phyloP scores from a whole-genome alignment of 2,113 vertebrate genomes.

The Paramisgurnus dabryanus region DNA sequence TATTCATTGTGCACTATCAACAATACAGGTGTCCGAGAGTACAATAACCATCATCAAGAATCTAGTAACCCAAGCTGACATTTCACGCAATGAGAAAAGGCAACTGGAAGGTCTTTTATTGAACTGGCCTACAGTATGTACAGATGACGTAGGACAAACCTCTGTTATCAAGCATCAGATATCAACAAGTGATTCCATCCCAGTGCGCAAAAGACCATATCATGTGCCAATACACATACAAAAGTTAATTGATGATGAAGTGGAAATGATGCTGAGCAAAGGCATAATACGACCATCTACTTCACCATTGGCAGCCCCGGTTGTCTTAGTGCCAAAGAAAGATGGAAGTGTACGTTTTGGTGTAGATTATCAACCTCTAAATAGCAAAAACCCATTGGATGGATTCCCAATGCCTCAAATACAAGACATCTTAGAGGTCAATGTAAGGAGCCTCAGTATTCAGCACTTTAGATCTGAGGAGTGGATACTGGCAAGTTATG shows the following conservation, averaged over 20 bases:
- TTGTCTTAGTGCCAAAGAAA: slow-evolving; percentile 1
- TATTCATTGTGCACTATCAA: neutral
- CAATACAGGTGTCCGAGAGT: neutral
- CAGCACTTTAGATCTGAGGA: neutral
- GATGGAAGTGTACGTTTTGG: neutral
- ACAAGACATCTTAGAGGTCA: neutral
- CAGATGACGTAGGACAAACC: neutral
- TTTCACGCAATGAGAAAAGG: neutral
- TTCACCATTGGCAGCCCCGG: neutral
- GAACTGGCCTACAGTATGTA: neutral
- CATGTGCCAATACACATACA: neutral
- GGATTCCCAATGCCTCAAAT: slow-evolving; percentile 7
- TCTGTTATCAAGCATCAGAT: neutral
- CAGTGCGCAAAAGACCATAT: neutral
- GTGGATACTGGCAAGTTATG: slow-evolving; percentile 3
- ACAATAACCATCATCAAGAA: neutral
- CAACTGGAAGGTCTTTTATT: neutral
- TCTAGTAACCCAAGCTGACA: neutral
- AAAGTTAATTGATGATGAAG: neutral
- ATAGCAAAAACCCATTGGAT: neutral
- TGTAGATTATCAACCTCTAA: neutral
- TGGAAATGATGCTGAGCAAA: neutral
- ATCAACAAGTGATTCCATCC: neutral
- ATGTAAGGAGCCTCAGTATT: neutral
- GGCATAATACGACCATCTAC: neutral